A percentile compares a stretch with the other conserved stretches of the same genome.
Conservation (phyloP, 2,113 vertebrate genomes). For the Actenoides hombroni region DNA sequence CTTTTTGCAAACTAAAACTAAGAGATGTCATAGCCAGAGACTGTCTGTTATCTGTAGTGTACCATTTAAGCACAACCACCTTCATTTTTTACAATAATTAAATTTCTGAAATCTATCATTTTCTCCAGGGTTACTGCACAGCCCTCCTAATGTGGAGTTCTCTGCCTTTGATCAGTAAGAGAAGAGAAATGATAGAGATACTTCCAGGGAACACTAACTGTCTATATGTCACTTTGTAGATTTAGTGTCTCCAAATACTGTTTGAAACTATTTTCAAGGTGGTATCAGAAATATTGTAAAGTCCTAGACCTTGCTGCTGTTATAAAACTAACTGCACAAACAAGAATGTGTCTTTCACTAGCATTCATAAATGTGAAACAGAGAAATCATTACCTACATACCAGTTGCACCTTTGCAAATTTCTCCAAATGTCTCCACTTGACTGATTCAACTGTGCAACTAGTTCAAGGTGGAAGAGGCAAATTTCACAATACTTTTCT, state of each 20-base stretch:
- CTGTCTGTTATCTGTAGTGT: neutral
- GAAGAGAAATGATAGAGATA: neutral
- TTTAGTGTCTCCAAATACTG: neutral
- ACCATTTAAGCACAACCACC: neutral
- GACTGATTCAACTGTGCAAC: neutral
- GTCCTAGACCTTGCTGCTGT: neutral
- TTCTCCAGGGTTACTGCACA: neutral
- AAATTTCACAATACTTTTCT: neutral
- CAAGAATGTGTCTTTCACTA: neutral
- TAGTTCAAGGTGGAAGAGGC: neutral
- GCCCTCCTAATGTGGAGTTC: neutral
- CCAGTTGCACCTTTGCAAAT: neutral
- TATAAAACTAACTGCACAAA: neutral
- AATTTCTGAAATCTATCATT: neutral
- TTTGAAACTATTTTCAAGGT: neutral
- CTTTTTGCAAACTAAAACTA: neutral
- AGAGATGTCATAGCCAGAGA: neutral
- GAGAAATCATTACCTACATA: neutral
- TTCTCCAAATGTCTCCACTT: neutral
- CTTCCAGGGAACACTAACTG: neutral
- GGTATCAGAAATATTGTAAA: neutral
- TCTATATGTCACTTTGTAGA: neutral
- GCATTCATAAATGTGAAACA: neutral
- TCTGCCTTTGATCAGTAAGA: neutral
- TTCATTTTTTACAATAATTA: constrained; percentile 11